Conservation (phyloP, 2,797 vertebrate genomes). For the Ctenopoma multispine region DNA sequence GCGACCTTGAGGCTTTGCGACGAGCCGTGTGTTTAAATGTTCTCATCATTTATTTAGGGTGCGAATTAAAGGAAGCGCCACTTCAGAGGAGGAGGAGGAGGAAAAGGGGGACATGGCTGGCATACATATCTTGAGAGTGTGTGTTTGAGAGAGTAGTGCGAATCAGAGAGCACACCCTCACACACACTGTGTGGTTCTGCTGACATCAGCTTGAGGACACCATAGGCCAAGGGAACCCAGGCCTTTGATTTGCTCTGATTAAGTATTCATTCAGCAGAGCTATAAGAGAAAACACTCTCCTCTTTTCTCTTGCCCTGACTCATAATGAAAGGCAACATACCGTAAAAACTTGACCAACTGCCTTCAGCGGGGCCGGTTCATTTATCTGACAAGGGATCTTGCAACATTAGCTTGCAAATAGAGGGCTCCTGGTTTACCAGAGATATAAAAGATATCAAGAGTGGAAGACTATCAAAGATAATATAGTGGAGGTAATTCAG, state of each 20-base stretch:
- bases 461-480: constrained; percentile 75
- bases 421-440: constrained; percentile 65
- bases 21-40: constrained; percentile 98
- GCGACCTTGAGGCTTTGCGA: constrained; percentile 94
- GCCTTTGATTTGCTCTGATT: constrained; percentile 73
- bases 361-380: constrained; percentile 50
- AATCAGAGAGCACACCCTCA: constrained; percentile 36
- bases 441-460: constrained; percentile 68
- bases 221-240: constrained; percentile 64
- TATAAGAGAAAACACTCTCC: constrained; percentile 62
- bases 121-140: constrained; percentile 85
- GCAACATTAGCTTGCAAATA: constrained; percentile 72
- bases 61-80: constrained; percentile 96
- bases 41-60: constrained; percentile 99
- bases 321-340: constrained; percentile 56
- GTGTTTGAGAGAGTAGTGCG: constrained; percentile 12
- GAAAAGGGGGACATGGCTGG: constrained; percentile 85
- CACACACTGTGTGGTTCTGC: constrained; percentile 61
- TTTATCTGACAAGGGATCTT: constrained; percentile 73
- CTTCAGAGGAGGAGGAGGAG: constrained; percentile 81
- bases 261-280: constrained; percentile 71
- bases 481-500: constrained; percentile 73
- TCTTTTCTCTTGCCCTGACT: constrained; percentile 60
- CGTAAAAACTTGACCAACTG: constrained; percentile 47
- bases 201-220: constrained; percentile 75